A percentile compares a stretch with the other conserved stretches of the same genome.
These are phyloP conservation scores for Alsophila aescularia DNA, from an alignment of 2,888 invertebrate species.

Conservation along the genomic window DNA sequence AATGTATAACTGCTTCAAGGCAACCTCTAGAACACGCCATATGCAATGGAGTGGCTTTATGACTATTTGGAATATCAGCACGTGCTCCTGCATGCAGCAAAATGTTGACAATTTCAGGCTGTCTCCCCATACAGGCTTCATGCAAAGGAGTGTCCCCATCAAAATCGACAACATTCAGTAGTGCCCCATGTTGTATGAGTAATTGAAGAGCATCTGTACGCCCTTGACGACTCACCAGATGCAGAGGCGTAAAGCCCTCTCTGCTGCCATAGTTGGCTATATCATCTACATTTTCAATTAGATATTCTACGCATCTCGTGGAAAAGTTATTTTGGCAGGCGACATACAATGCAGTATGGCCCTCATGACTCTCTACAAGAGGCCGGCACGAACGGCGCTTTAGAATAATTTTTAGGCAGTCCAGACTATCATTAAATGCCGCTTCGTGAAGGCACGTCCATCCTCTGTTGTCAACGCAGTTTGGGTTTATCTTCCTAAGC, in stretches of 20 bases:
- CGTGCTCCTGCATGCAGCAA: constrained; percentile 74
- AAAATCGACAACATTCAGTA: constrained; percentile 73
- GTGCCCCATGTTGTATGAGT: constrained; percentile 69
- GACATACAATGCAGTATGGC: constrained; percentile 76
- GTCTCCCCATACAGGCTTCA: constrained; percentile 65
- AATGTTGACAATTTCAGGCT: constrained; percentile 58
- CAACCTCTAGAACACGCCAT: constrained; percentile 73
- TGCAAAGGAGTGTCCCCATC: constrained; percentile 80
- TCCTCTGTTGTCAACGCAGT: constrained; percentile 79
- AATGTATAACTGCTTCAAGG: constrained; percentile 55
- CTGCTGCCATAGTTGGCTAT: constrained; percentile 75
- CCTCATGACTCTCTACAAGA: constrained; percentile 74
- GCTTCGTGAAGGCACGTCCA: constrained; percentile 84
- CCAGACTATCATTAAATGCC: constrained; percentile 70
- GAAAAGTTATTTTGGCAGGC: constrained; percentile 69
- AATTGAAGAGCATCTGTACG: constrained; percentile 66
- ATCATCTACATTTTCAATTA: constrained; percentile 65
- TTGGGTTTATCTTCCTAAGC: constrained; percentile 73
- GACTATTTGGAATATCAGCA: constrained; percentile 67
- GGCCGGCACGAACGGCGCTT: constrained; percentile 62
- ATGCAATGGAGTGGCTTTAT: constrained; percentile 69
- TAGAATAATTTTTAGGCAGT: constrained; percentile 65
- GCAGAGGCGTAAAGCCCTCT: constrained; percentile 76
- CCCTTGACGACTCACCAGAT: constrained; percentile 70
- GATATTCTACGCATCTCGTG: constrained; percentile 58